Evolutionary conservation across 2,113 vertebrate genomes (phyloP).

Genomic region (Podiceps cristatus): DNA sequence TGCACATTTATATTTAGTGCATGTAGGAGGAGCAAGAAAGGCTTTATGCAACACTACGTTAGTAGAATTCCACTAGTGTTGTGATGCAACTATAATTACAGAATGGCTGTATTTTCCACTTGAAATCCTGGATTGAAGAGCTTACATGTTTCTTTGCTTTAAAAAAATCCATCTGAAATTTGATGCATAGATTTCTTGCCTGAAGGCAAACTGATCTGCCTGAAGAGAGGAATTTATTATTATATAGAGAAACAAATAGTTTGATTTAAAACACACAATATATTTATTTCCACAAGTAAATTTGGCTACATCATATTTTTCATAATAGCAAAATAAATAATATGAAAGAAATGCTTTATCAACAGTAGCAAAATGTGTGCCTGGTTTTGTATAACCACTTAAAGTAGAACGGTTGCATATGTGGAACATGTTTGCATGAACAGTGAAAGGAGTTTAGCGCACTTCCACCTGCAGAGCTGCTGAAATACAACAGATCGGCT

Average conservation of each 20-base stretch:
- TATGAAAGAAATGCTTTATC: neutral
- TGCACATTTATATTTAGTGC: slow-evolving; percentile 67
- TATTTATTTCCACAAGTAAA: neutral
- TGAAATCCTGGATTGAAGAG: neutral
- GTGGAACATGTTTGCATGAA: neutral
- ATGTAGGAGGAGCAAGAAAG: slow-evolving; percentile 22
- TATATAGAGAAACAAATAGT: neutral
- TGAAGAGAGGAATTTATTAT: neutral
- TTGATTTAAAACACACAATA: neutral
- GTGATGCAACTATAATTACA: slow-evolving; percentile 2
- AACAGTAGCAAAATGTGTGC: neutral
- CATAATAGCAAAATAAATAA: neutral
- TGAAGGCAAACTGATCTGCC: neutral
- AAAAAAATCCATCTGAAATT: neutral
- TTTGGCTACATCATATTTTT: neutral
- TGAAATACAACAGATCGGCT: neutral
- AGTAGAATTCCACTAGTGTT: slow-evolving; percentile 7
- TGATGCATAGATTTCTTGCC: neutral
- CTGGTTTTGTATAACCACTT: neutral
- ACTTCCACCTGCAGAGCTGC: neutral
- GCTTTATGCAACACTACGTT: neutral
- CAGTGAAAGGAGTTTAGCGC: neutral
- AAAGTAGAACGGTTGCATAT: neutral
- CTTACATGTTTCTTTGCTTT: neutral
- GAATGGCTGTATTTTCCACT: neutral